Percentiles rank a stretch among this genome's conserved stretches.
These are phyloP conservation scores for Chaetodon auriga DNA, from an alignment of 2,113 vertebrate species.

Conservation along the genomic window DNA sequence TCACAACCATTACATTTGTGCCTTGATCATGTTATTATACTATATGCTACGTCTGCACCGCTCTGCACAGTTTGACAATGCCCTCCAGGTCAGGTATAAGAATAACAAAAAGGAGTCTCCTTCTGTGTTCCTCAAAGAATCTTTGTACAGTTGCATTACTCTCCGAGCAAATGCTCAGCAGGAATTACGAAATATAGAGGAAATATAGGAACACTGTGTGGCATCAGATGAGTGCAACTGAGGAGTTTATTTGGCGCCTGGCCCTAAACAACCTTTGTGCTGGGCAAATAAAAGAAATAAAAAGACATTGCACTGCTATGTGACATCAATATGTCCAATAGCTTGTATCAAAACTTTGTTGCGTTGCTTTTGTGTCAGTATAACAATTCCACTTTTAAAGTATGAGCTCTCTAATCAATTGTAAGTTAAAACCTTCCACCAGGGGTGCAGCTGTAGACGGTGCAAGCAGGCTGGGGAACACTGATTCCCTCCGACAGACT, in stretches of 20 bases:
- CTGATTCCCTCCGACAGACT: conserved; percentile 80
- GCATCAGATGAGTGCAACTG: not conserved
- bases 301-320: not conserved
- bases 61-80: conserved; percentile 75
- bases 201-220: conserved; percentile 18
- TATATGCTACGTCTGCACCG: conserved; percentile 62
- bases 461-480: conserved; percentile 60
- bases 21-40: conserved; percentile 82
- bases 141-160: conserved; percentile 42
- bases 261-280: conserved; percentile 37
- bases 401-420: conserved; percentile 69
- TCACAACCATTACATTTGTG: conserved; percentile 66
- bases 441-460: conserved; percentile 57
- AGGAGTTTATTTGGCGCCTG: conserved; percentile 18
- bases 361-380: conserved; percentile 35
- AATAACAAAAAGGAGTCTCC: conserved; percentile 72
- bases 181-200: conserved; percentile 35
- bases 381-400: conserved; percentile 60
- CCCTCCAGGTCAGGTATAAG: conserved; percentile 73
- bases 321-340: conserved; percentile 6
- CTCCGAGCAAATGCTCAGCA: conserved; percentile 49
- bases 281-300: conserved; percentile 12
- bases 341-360: conserved; percentile 31
- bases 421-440: conserved; percentile 58
- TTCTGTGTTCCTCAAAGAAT: conserved; percentile 67